These are phyloP conservation scores for Centroberyx gerrardi DNA, from an alignment of 2,797 vertebrate species.

Conservation along the genomic window DNA sequence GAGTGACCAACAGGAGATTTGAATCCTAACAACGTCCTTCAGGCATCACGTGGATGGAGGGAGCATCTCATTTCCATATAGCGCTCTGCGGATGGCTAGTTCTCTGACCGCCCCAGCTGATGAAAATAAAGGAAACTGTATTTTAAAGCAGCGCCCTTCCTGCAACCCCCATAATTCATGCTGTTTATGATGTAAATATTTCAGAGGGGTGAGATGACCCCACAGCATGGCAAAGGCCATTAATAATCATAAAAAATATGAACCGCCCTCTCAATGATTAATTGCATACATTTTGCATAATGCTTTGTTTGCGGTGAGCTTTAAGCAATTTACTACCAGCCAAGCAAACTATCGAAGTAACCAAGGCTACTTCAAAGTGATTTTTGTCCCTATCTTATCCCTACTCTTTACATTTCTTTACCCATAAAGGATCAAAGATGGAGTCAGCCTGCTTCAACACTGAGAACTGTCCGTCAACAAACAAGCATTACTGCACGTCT, in stretches of 20 bases:
- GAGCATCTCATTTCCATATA: slow-evolving; percentile 65
- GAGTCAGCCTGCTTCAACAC: slow-evolving; percentile 24
- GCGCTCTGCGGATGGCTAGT: slow-evolving; percentile 57
- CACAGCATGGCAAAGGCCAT: slow-evolving; percentile 78
- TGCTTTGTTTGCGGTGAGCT: slow-evolving; percentile 81
- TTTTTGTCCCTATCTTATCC: slow-evolving; percentile 42
- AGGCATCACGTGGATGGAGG: slow-evolving; percentile 55
- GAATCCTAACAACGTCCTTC: slow-evolving; percentile 73
- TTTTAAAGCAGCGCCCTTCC: slow-evolving; percentile 78
- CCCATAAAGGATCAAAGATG: slow-evolving; percentile 20
- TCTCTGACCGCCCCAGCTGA: slow-evolving; percentile 58
- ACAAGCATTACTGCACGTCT: slow-evolving; percentile 5
- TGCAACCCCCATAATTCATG: slow-evolving; percentile 80
- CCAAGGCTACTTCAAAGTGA: slow-evolving; percentile 76
- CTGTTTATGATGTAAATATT: slow-evolving; percentile 86
- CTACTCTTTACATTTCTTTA: slow-evolving; percentile 35
- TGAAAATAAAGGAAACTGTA: slow-evolving; percentile 76
- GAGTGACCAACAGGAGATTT: slow-evolving; percentile 53
- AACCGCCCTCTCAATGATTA: slow-evolving; percentile 77
- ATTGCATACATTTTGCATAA: slow-evolving; percentile 81
- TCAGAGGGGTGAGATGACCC: slow-evolving; percentile 81
- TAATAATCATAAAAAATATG: slow-evolving; percentile 84
- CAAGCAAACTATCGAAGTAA: slow-evolving; percentile 66
- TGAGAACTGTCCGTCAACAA: slow-evolving; percentile 17
- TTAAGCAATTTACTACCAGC: slow-evolving; percentile 74